These are phyloP conservation scores for Grammomys surdaster DNA, from an alignment of 2,113 vertebrate genomes.

Conservation along the genomic window DNA sequence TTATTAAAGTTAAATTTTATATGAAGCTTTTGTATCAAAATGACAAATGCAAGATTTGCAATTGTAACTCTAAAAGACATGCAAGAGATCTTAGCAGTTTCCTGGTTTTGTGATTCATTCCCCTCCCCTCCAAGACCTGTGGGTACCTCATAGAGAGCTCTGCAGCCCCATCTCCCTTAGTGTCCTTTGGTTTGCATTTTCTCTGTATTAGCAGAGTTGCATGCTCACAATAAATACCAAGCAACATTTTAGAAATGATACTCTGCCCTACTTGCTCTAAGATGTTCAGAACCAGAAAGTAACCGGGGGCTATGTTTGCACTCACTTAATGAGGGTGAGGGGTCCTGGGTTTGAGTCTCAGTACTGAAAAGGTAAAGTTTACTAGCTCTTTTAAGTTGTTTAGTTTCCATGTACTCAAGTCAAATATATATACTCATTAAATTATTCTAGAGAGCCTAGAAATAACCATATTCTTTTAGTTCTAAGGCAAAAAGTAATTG, in stretches of 20 bases:
- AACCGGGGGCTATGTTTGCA: accelerated
- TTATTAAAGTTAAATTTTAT: not conserved
- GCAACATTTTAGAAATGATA: not conserved
- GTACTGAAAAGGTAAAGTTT: not conserved
- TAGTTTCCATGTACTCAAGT: not conserved
- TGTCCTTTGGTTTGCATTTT: not conserved
- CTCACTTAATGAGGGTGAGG: not conserved
- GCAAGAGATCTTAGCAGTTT: not conserved
- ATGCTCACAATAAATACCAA: not conserved
- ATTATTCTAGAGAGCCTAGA: not conserved
- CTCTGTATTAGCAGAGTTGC: not conserved
- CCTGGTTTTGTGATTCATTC: not conserved
- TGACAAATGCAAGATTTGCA: not conserved
- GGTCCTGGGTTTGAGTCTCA: not conserved
- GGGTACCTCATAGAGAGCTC: not conserved
- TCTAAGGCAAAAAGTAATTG: not conserved
- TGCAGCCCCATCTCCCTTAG: accelerated
- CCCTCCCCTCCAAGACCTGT: not conserved
- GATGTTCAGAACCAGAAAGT: not conserved
- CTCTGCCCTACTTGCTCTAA: not conserved
- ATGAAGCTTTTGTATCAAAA: not conserved
- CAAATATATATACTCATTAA: not conserved
- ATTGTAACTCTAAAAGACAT: not conserved
- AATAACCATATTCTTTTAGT: not conserved
- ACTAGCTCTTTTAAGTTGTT: not conserved